Evolutionary conservation across 2,113 vertebrate species (phyloP).

Genomic region (Willisornis vidua): DNA sequence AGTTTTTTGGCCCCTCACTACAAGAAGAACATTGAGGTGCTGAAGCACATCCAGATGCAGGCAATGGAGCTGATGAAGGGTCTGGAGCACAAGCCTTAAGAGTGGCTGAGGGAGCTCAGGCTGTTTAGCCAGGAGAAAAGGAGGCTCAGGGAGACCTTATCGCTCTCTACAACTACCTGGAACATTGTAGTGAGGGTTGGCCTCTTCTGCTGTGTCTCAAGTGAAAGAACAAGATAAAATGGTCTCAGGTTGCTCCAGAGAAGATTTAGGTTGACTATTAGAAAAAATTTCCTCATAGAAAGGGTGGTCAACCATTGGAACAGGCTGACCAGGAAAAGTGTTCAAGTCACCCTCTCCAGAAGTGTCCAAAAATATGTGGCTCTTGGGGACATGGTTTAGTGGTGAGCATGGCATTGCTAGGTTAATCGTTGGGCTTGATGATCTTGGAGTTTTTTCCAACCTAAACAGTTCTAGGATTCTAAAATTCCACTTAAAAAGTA

Average conservation of each 20-base stretch:
- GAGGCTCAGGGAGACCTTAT: background rate
- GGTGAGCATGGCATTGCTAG: background rate
- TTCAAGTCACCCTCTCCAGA: background rate
- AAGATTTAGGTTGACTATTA: background rate
- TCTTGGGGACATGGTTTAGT: background rate
- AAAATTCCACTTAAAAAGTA: background rate
- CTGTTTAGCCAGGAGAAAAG: background rate
- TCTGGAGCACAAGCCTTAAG: background rate
- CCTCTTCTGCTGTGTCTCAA: background rate
- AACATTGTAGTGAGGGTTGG: background rate
- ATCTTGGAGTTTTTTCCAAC: background rate
- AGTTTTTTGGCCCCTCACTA: background rate
- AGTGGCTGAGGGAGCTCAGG: background rate
- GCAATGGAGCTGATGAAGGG: background rate
- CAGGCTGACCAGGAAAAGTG: background rate
- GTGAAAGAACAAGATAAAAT: background rate
- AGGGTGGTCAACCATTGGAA: background rate
- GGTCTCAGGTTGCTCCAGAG: background rate
- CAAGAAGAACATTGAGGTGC: background rate
- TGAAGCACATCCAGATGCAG: background rate
- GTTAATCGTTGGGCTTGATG: background rate
- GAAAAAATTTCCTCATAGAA: background rate
- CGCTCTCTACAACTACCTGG: background rate
- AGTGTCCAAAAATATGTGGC: background rate
- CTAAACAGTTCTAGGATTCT: background rate